Conservation (phyloP, 2,888 invertebrate genomes). For the Tenthredo amoena region DNA sequence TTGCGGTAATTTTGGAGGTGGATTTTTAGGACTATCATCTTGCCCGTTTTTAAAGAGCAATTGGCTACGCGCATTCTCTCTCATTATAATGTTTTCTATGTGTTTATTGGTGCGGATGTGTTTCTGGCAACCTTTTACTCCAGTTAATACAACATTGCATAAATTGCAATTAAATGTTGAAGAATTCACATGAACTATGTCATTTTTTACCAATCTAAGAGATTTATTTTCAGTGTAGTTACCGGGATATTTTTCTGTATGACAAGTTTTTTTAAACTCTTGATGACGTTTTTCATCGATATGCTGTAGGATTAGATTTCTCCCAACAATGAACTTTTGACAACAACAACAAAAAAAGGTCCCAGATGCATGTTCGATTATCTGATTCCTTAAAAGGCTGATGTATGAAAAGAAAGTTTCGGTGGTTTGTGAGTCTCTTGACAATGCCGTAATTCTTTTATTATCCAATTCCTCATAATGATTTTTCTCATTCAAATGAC, state of each 20-base stretch:
- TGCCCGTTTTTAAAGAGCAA: background rate
- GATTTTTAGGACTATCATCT: background rate
- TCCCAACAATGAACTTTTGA: background rate
- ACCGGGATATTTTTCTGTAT: background rate
- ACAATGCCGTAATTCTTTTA: background rate
- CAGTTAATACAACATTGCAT: background rate
- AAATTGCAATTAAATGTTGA: conserved; percentile 10
- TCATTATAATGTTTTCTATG: background rate
- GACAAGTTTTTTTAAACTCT: background rate
- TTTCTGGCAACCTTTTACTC: background rate
- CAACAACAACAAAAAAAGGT: conserved; percentile 13
- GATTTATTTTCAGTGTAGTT: background rate
- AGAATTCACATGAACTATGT: background rate
- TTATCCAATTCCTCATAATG: background rate
- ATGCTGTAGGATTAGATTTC: background rate
- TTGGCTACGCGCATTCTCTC: background rate
- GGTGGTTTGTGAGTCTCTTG: background rate
- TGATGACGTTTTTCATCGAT: background rate
- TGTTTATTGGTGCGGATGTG: background rate
- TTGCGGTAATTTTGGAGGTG: no score
- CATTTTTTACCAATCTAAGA: conserved; percentile 1
- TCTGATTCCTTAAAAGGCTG: background rate
- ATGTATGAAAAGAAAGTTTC: background rate
- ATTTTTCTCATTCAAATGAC: background rate
- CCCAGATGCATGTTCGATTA: background rate